Base-by-base conservation (phyloP, 2,113 vertebrate species). In the Tichodroma muraria region DNA sequence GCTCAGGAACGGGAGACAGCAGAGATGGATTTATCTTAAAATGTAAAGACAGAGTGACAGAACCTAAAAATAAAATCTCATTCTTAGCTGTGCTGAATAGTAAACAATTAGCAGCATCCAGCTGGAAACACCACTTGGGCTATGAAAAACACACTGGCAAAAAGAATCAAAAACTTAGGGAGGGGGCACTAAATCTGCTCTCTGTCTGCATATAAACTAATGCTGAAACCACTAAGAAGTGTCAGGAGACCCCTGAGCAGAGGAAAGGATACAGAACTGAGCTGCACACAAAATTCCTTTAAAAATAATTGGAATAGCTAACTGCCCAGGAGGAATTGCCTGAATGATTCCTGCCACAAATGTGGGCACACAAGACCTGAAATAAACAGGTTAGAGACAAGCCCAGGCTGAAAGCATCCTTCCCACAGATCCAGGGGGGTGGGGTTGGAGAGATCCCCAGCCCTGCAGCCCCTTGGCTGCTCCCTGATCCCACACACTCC, bases 51-150 rank as follows among this genome's bases (percentile, higher is more conserved):
- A 31, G 40, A 90, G 40, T 86, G 91, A 91, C 88, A 95, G 72
- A 88, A 71, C 31, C 82, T 94, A 93, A 97, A 95, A 94, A 93
- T 95, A 95, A 95, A 94, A 93, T 84, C 57, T 90, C 80, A n/a
- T 88, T 92, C 70, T 88, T 94, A 84, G 83, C 88, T 79, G 69
- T 78, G 80, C 80, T 84, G 90, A 94, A 94, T 90, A 90, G 85
- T 90, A 96, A 97, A 88, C 45, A 64, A 90, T 97, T 88, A 95
- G 65, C 76, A 84, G 76, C 94, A 93, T 91, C 88, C 90, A 91
- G 82, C 89, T 95, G 92, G 92, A 93, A 95, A 93, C 40, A 65
- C 61, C 77, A 81, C 90, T 93, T 78, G 90, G 82, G 88, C 79
- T 90, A 52, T 84, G 80, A 97, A 87, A 94, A 93, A 79, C 61